Conservation (phyloP, 2,797 vertebrate species). For the Poeciliopsis paucimaculata region DNA sequence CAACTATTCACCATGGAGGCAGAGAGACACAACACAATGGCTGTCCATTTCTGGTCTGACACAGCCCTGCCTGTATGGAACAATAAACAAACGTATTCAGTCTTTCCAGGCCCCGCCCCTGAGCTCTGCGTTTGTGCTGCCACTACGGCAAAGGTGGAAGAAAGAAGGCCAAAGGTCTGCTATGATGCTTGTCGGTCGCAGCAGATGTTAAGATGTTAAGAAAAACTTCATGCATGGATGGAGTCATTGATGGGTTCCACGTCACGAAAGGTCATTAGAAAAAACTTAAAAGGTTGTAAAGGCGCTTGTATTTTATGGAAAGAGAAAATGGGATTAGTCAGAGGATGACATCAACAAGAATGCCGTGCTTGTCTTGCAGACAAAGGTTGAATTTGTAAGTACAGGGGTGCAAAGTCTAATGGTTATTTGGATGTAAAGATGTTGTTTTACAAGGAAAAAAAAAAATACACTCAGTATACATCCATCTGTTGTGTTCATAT, state of each 20-base stretch:
- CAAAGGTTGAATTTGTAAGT: constrained; percentile 3
- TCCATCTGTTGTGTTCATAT: neutral
- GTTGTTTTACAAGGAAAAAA: constrained; percentile 3
- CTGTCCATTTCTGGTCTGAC: constrained; percentile 67
- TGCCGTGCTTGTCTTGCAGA: constrained; percentile 6
- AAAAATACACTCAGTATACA: neutral
- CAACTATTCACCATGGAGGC: constrained; percentile 77
- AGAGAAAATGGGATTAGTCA: constrained; percentile 68
- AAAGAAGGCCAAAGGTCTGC: constrained; percentile 45
- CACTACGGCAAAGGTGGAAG: constrained; percentile 43
- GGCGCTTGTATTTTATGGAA: constrained; percentile 49
- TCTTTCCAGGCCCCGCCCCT: constrained; percentile 69
- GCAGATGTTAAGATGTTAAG: constrained; percentile 15
- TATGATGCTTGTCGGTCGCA: constrained; percentile 14
- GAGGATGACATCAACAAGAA: constrained; percentile 38
- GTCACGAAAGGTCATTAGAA: constrained; percentile 59
- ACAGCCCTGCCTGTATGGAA: constrained; percentile 73
- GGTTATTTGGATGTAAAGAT: neutral
- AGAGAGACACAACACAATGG: constrained; percentile 76
- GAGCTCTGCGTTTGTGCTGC: constrained; percentile 37
- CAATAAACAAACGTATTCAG: constrained; percentile 76
- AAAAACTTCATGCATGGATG: constrained; percentile 44
- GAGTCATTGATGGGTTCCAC: constrained; percentile 54
- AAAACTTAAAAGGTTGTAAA: constrained; percentile 59
- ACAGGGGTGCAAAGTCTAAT: constrained; percentile 21